These are phyloP conservation scores for Akabosia matsudoensis DNA, from an alignment of 1,140 invertebrate genomes.

Conservation along the genomic window DNA sequence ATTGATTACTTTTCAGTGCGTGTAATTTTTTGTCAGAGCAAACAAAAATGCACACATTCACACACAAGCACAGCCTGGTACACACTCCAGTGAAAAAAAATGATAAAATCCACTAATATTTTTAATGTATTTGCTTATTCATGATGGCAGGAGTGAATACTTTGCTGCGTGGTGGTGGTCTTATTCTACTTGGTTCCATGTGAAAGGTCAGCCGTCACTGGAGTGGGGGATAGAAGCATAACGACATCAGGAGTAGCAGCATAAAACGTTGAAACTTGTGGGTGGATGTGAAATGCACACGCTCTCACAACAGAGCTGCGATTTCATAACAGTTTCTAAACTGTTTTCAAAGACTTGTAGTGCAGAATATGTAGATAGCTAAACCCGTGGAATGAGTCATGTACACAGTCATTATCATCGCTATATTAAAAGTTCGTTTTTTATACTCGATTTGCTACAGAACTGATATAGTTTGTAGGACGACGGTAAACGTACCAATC, in stretches of 20 bases:
- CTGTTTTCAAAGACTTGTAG: not conserved
- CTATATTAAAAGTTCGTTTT: not conserved
- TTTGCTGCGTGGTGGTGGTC: not conserved
- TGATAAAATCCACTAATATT: not conserved
- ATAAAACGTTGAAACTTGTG: too few species aligned
- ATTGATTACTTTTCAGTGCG: not conserved
- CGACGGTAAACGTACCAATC: constrained; percentile 1
- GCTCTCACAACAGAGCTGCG: not conserved
- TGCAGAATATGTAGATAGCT: not conserved
- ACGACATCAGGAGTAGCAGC: not conserved
- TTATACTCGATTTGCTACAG: not conserved
- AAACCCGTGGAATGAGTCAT: not conserved
- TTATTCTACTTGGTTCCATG: not conserved
- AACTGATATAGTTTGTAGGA: not conserved
- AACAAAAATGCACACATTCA: not conserved
- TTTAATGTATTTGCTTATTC: not conserved
- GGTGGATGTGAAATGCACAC: too few species aligned
- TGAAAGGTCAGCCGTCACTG: constrained; percentile 14
- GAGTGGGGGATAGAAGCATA: not conserved
- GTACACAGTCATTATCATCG: not conserved
- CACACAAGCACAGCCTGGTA: constrained; percentile 7
- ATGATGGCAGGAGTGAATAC: not conserved
- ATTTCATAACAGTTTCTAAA: not conserved
- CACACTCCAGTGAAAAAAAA: not conserved
- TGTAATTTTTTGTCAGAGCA: not conserved